phyloP scores from a whole-genome alignment of 2,888 invertebrate genomes.

The Drosophila peninsularis region DNA sequence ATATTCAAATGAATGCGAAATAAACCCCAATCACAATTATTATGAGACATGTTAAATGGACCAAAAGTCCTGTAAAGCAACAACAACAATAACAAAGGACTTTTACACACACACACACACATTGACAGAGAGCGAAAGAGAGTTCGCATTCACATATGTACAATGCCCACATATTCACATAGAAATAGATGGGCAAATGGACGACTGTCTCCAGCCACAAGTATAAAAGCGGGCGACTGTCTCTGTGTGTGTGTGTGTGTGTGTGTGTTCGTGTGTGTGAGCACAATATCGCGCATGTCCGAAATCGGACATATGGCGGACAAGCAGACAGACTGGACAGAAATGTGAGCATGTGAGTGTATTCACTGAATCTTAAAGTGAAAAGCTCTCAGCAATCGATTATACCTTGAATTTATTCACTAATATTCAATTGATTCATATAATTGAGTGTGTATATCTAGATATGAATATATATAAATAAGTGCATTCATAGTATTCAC shows the following conservation, averaged over 20 bases:
- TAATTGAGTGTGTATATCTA: not conserved
- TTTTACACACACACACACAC: conserved; percentile 13
- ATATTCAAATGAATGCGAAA: conserved; percentile 82
- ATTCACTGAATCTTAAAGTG: conserved; percentile 1
- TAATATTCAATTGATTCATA: not conserved
- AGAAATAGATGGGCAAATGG: conserved; percentile 42
- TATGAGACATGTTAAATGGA: conserved; percentile 83
- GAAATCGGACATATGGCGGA: conserved; percentile 60
- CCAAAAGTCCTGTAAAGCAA: conserved; percentile 78
- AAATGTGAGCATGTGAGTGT: conserved; percentile 32
- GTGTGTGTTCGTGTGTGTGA: conserved; percentile 25
- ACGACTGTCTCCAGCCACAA: conserved; percentile 37
- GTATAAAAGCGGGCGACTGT: conserved; percentile 4
- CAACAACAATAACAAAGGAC: conserved; percentile 38
- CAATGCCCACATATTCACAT: conserved; percentile 18
- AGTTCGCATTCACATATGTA: conserved; percentile 29
- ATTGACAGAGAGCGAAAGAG: conserved; percentile 13
- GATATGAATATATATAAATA: not conserved
- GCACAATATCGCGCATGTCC: conserved; percentile 70
- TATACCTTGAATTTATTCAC: conserved; percentile 4
- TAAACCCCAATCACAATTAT: conserved; percentile 82
- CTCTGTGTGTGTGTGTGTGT: conserved; percentile 16
- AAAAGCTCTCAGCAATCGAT: not conserved
- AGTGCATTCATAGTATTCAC: not conserved
- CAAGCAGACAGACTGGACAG: conserved; percentile 39